phyloP scores from a whole-genome alignment of 2,113 vertebrate species.

The Engraulis encrasicolus region DNA sequence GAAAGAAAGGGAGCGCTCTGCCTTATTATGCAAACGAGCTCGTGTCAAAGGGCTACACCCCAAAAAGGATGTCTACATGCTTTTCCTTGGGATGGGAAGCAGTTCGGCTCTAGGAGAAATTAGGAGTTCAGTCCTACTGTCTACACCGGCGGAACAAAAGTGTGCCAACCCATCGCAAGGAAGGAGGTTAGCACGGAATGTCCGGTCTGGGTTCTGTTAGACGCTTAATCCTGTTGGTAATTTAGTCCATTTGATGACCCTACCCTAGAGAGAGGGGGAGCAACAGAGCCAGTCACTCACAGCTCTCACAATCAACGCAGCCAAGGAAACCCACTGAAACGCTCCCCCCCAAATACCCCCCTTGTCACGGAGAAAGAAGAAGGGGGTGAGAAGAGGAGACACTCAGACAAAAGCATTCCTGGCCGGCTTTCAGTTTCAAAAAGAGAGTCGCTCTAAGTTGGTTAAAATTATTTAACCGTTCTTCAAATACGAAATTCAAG shows the following conservation, averaged over 20 bases:
- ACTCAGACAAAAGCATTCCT: conserved; percentile 73
- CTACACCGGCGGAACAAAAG: background rate
- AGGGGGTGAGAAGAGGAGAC: conserved; percentile 41
- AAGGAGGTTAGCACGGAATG: background rate
- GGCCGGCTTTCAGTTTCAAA: conserved; percentile 61
- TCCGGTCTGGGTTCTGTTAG: background rate
- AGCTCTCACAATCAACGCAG: conserved; percentile 52
- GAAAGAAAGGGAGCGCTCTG: conserved; percentile 46
- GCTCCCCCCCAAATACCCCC: conserved; percentile 59
- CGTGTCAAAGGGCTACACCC: conserved; percentile 3
- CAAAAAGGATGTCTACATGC: conserved; percentile 6
- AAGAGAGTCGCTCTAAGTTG: conserved; percentile 44
- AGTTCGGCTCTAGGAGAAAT: background rate
- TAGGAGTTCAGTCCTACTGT: background rate
- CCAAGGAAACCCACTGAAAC: conserved; percentile 71
- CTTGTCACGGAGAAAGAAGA: conserved; percentile 40
- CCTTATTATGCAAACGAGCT: conserved; percentile 21
- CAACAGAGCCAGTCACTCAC: conserved; percentile 23
- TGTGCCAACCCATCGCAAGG: background rate
- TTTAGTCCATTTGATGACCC: conserved; percentile 40
- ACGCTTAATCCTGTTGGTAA: conserved; percentile 29
- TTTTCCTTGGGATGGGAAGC: conserved; percentile 29
- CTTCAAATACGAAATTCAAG: conserved; percentile 53
- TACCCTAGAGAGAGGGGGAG: background rate
- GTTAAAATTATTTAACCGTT: conserved; percentile 45